Evolutionary conservation across 2,113 vertebrate species (phyloP), one percentile per base, ranked within the genome.

Genomic region (Ceratotherium simum): DNA sequence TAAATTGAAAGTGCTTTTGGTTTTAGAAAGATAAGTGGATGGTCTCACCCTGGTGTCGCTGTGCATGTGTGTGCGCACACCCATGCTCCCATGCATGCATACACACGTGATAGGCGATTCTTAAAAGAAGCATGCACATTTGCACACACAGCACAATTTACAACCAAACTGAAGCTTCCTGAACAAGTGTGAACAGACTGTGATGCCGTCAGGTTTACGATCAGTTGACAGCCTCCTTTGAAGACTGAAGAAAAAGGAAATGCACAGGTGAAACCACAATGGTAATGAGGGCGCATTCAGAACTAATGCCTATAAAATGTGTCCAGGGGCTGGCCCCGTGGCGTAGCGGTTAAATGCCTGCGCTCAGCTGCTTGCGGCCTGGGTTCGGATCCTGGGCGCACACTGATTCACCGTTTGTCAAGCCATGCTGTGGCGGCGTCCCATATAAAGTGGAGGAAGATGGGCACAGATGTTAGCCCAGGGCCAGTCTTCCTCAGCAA

Each of bases 1-100:
- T 31, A 91, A 85, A 82, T 10, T 58, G 62, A 86, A 78, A 95
- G 62, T 31, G 51, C 94, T 88, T 94, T 84, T 70, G 62, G 46
- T 91, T 83, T 86, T 65, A 89, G 93, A 91, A 73, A 82, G 42
- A 92, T 8, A 84, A 75, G 54, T 75, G 67, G 56, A 54, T 16
- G 33, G 46, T 33, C 60, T 65, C 36, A 51, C 3, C n/a, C 51
- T 25, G 20, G 69, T 39, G 82, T 88, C 48, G 3, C 31, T 64
- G 56, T 65, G 54, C 27, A 2, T 31, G 16, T 23, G 14, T 51
- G 31, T 58, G 29, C 29, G 4, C 27, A 39, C 12, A 20, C 60
- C 1, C 2, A 2, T 27, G 20, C 29, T 36, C 39, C 31, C 6
- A 1, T n/a, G 64, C 29, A 6, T 21, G 5, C 16, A 7, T 31